These are phyloP conservation scores for Adelognathus sp. DNA, from an alignment of 2,888 invertebrate genomes.

Conservation along the genomic window DNA sequence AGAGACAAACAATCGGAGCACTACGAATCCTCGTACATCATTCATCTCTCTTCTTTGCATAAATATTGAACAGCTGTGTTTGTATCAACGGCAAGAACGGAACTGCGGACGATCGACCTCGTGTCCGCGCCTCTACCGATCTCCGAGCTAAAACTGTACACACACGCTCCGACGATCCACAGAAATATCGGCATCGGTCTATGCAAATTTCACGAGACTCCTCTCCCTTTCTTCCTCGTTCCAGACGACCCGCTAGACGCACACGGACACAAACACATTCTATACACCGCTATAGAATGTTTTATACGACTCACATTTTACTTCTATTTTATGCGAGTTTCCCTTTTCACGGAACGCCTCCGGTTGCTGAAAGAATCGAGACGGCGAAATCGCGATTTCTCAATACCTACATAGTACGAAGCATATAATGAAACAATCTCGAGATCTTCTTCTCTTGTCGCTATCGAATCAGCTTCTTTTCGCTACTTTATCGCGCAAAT, in stretches of 20 bases:
- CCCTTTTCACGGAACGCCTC: slow-evolving; percentile 36
- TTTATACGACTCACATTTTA: slow-evolving; percentile 5
- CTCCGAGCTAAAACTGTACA: background rate
- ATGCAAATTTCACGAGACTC: slow-evolving; percentile 33
- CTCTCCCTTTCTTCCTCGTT: slow-evolving; percentile 8
- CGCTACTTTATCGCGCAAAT: background rate
- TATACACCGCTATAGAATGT: slow-evolving; percentile 17
- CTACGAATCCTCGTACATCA: background rate
- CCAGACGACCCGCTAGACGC: background rate
- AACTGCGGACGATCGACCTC: background rate
- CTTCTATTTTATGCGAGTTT: slow-evolving; percentile 22
- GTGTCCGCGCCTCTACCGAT: background rate
- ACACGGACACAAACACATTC: slow-evolving; percentile 2
- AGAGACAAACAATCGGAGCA: background rate
- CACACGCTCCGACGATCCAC: background rate
- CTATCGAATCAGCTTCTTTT: background rate
- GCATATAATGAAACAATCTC: background rate
- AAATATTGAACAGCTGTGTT: slow-evolving; percentile 50
- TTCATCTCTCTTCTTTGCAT: slow-evolving; percentile 7
- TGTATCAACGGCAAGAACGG: slow-evolving; percentile 40
- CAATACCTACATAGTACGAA: too few relatives aligned
- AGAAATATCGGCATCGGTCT: slow-evolving; percentile 3
- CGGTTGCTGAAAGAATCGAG: background rate
- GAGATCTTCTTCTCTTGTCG: background rate
- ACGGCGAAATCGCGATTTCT: background rate